These are phyloP conservation scores for Vespertilio murinus DNA, from an alignment of 2,797 vertebrate species.

Conservation along the genomic window DNA sequence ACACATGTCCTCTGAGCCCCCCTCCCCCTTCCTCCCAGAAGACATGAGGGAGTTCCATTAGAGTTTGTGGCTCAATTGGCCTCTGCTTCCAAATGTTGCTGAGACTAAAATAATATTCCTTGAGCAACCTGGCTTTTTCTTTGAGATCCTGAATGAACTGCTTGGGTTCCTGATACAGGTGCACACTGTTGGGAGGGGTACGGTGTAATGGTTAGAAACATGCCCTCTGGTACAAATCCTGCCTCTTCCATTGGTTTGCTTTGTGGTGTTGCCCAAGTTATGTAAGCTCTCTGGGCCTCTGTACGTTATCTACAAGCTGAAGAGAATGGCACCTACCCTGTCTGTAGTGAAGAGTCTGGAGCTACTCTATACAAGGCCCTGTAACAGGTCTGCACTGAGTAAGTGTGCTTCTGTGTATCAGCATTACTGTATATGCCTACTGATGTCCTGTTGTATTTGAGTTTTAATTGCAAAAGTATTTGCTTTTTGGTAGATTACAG, in stretches of 20 bases:
- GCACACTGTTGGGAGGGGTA: background rate
- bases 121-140: background rate
- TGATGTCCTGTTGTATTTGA: background rate
- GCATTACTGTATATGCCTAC: background rate
- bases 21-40: background rate
- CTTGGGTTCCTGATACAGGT: background rate
- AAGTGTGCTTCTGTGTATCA: background rate
- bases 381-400: too few species aligned
- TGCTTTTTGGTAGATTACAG: background rate
- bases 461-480: background rate
- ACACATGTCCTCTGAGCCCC: background rate
- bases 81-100: background rate
- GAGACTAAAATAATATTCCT: background rate
- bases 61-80: background rate
- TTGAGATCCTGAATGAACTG: background rate
- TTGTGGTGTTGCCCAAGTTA: background rate
- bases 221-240: background rate
- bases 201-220: background rate
- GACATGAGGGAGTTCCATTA: background rate
- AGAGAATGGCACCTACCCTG: background rate
- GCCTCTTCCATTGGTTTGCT: background rate
- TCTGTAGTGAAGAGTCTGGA: background rate
- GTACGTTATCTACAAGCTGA: fast-evolving
- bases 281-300: background rate
- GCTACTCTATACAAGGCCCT: background rate